Evolutionary conservation across 2,797 vertebrate genomes (phyloP).

Genomic region (Mareca strepera): DNA sequence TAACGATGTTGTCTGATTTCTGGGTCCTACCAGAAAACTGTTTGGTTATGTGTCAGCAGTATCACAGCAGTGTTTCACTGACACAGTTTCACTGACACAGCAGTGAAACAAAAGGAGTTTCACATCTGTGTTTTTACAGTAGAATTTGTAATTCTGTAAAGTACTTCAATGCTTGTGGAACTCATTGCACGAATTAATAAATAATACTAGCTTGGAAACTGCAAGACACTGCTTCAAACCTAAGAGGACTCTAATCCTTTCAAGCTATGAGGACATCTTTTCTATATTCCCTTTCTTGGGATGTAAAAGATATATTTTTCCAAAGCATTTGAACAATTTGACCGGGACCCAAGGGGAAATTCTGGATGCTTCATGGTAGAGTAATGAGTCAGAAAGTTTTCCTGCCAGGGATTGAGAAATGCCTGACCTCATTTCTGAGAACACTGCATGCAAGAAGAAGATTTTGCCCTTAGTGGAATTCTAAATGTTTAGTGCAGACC

Average conservation of each 20-base stretch:
- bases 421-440: constrained; percentile 62
- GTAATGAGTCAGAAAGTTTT: constrained; percentile 65
- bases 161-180: constrained; percentile 15
- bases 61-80: not conserved
- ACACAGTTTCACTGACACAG: too few relatives aligned
- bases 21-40: not conserved
- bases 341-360: constrained; percentile 63
- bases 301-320: constrained; percentile 67
- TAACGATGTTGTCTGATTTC: not conserved
- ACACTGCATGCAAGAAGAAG: constrained; percentile 18
- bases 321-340: constrained; percentile 66
- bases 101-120: not conserved
- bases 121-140: not conserved
- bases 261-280: not conserved
- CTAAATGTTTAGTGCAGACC: constrained; percentile 17
- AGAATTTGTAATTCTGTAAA: constrained; percentile 22
- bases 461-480: constrained; percentile 59
- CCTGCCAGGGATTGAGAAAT: constrained; percentile 45
- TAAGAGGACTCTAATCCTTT: not conserved
- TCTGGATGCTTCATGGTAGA: constrained; percentile 48
- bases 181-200: constrained; percentile 46
- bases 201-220: constrained; percentile 27
- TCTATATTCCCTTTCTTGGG: constrained; percentile 42
- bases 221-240: constrained; percentile 5
- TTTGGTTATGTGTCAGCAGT: not conserved